Base-by-base conservation (phyloP, 2,113 vertebrate genomes). In the Scolopax mira region DNA sequence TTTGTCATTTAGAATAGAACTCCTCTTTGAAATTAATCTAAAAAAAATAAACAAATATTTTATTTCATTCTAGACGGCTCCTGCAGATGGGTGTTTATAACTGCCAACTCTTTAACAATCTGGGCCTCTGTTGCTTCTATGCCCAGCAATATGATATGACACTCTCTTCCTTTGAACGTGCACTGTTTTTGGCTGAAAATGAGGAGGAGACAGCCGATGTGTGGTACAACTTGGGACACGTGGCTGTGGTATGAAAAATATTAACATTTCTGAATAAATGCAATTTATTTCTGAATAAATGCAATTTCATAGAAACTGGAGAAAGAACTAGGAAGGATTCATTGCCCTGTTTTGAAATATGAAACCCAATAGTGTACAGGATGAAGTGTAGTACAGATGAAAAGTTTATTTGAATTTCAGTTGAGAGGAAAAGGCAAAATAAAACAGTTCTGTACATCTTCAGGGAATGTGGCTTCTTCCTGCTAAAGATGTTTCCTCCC, bases 111-210 rank as follows among this genome's bases (percentile, higher is more conserved):
- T 99, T 99, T 89, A 99, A 99, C 98, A 99, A 99, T 96, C 98
- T 99, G 97, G 99, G 99, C 31, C 98, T 99, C 88, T 99, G 99
- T 93, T 99, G 99, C 98, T 99, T 99, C 97, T 99, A 99, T 35
- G 99, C 99, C 58, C 99, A 99, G 98, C 99, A 99, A 96, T 99
- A 99, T 25, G 99, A 99, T 92, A 99, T 99, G 99, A 99, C 99
- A 23, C 98, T 99, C 46, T 99, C 98, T 71, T 99, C 99, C 0
- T 99, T 99, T 95, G 99, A 99, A 94, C 98, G 99, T 54, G 99
- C 99, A 60, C 97, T 99, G 61, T 98, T 99, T 71, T 97, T 99
- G 97, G 98, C 98, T 66, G 97, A 98, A 94, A 98, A 97, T 17
- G 99, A 99, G 83, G 99, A 99, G 71, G 99, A 99, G 87, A 97